Conservation (phyloP, 2,113 vertebrate species). For the Marcusenius ussheri region DNA sequence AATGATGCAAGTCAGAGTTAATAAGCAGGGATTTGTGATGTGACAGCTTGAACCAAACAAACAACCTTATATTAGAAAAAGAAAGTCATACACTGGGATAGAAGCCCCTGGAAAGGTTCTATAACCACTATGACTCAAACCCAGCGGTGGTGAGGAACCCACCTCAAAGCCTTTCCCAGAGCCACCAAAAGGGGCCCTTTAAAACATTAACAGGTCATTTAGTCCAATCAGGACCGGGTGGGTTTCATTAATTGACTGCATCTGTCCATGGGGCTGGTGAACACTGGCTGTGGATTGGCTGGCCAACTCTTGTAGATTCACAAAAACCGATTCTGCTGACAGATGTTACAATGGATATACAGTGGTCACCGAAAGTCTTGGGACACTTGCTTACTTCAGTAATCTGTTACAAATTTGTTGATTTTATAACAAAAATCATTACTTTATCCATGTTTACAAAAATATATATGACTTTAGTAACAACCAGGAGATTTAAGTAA, state of each 20-base stretch:
- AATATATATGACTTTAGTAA: background rate
- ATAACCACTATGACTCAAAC: background rate
- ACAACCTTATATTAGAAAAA: background rate
- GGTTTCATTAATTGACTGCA: background rate
- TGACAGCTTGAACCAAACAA: background rate
- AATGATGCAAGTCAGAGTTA: background rate
- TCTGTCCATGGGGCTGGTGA: background rate
- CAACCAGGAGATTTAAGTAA: background rate
- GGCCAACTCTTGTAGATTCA: background rate
- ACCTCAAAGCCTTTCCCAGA: background rate
- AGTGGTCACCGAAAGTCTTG: background rate
- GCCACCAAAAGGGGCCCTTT: background rate
- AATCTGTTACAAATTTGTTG: background rate
- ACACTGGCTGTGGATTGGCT: background rate
- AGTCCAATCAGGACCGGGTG: background rate
- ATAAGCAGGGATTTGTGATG: background rate
- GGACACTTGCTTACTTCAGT: background rate
- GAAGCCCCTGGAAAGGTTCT: background rate
- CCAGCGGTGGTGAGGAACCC: background rate
- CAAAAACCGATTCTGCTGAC: background rate
- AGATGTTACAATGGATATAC: background rate
- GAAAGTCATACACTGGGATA: background rate
- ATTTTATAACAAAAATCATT: background rate
- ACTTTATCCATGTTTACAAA: background rate
- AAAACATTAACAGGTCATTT: background rate